phyloP scores from a whole-genome alignment of 1,140 invertebrate genomes.

The Drosophila parabipectinata region DNA sequence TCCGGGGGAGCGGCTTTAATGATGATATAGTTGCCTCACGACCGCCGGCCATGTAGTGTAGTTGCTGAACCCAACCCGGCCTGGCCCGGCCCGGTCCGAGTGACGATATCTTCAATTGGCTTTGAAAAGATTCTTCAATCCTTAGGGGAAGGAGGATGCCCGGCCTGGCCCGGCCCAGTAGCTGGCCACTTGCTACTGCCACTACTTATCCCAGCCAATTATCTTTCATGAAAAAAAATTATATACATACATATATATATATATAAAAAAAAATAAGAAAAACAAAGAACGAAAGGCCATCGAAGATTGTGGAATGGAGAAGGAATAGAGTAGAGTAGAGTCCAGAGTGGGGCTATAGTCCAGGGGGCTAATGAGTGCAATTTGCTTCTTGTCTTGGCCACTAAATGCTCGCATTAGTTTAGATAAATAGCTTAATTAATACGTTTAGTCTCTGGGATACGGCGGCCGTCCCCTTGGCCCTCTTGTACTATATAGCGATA shows the following conservation, averaged over 20 bases:
- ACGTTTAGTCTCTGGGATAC: conserved; percentile 54
- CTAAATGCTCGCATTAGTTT: conserved; percentile 83
- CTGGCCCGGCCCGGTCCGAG: conserved; percentile 10
- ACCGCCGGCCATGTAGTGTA: neutral
- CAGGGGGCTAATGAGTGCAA: conserved; percentile 75
- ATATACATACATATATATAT: neutral
- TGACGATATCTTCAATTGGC: conserved; percentile 68
- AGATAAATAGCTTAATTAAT: conserved; percentile 83
- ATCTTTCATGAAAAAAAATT: conserved; percentile 57
- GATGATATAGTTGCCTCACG: conserved; percentile 54
- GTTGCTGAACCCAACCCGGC: too few species aligned
- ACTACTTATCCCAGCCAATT: conserved; percentile 71
- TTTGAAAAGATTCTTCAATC: conserved; percentile 48
- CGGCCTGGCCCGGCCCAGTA: neutral
- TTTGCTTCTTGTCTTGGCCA: conserved; percentile 80
- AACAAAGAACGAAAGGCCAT: conserved; percentile 34
- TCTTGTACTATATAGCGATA: too few species aligned
- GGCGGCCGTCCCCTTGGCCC: neutral
- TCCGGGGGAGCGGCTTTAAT: conserved; percentile 47
- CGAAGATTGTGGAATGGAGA: conserved; percentile 39
- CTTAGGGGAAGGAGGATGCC: neutral
- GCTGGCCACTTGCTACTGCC: conserved; percentile 3
- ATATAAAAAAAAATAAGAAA: neutral
- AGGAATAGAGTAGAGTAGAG: neutral
- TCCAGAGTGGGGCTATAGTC: neutral